These are phyloP conservation scores for Maconellicoccus hirsutus DNA, from an alignment of 1,140 invertebrate species.

Conservation along the genomic window DNA sequence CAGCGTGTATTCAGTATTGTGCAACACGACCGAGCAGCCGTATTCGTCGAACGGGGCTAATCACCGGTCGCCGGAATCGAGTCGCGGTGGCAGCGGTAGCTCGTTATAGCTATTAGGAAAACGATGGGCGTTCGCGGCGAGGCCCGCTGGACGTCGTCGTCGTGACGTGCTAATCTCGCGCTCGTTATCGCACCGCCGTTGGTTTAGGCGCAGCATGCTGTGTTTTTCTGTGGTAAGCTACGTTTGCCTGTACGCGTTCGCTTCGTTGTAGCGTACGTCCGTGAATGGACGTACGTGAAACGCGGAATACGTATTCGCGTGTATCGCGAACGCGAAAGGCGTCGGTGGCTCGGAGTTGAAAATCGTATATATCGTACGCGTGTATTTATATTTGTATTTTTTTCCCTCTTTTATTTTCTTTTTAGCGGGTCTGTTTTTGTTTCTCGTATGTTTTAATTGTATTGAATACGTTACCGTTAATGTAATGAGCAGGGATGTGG, in stretches of 20 bases:
- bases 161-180: neutral
- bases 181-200: neutral
- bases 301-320: too few relatives aligned
- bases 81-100: neutral
- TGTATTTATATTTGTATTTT: constrained; percentile 2
- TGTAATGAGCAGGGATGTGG: neutral
- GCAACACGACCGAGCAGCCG: constrained; percentile 44
- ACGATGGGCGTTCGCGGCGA: neutral
- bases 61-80: neutral
- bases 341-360: too few relatives aligned
- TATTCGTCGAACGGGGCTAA: neutral
- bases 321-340: too few relatives aligned
- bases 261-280: too few relatives aligned
- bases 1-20: constrained; percentile 82
- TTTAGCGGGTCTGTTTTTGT: neutral
- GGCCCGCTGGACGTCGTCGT: neutral
- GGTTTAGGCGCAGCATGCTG: neutral
- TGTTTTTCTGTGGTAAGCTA: neutral
- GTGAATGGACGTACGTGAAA: too few relatives aligned
- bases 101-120: constrained; percentile 14
- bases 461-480: neutral
- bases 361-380: neutral
- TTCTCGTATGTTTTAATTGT: neutral
- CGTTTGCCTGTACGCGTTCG: neutral
- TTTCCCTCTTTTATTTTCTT: neutral